A percentile compares a stretch with the other conserved stretches of the same genome.
These are phyloP conservation scores for Tetranychus piercei DNA, from an alignment of 2,888 invertebrate genomes.

Conservation along the genomic window DNA sequence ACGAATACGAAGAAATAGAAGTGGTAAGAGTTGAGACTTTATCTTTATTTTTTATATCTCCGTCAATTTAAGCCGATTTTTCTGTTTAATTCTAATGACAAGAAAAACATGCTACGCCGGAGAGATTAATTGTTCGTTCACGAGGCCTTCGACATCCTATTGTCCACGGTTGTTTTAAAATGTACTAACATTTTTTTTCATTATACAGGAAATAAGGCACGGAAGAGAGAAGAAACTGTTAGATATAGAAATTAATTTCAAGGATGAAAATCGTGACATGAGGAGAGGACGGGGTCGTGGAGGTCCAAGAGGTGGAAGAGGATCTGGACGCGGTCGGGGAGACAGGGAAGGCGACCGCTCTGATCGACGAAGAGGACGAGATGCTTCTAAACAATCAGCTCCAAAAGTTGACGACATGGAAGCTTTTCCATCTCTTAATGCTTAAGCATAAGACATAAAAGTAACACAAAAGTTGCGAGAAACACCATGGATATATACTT, in stretches of 20 bases:
- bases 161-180: not conserved
- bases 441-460: not conserved
- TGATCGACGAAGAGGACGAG: conserved; percentile 3
- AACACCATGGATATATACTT: no score
- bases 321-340: conserved; percentile 28
- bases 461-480: no score
- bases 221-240: conserved; percentile 66
- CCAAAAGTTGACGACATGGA: conserved; percentile 46
- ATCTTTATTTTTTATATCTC: not conserved
- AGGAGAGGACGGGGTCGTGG: conserved; percentile 42
- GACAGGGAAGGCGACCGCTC: not conserved
- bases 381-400: conserved; percentile 22
- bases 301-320: conserved; percentile 35
- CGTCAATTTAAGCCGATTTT: conserved; percentile 5
- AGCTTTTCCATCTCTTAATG: conserved; percentile 4
- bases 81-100: not conserved
- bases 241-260: conserved; percentile 72
- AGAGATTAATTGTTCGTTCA: not conserved
- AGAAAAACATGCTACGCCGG: not conserved
- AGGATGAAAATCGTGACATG: conserved; percentile 40
- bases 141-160: not conserved
- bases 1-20: conserved; percentile 40
- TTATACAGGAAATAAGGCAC: conserved; percentile 24
- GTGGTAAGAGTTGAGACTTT: conserved; percentile 20
- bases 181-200: not conserved